Evolutionary conservation across 2,113 vertebrate genomes (phyloP), one percentile per base, ranked within the genome.

Genomic region (Amphiprion ocellaris): DNA sequence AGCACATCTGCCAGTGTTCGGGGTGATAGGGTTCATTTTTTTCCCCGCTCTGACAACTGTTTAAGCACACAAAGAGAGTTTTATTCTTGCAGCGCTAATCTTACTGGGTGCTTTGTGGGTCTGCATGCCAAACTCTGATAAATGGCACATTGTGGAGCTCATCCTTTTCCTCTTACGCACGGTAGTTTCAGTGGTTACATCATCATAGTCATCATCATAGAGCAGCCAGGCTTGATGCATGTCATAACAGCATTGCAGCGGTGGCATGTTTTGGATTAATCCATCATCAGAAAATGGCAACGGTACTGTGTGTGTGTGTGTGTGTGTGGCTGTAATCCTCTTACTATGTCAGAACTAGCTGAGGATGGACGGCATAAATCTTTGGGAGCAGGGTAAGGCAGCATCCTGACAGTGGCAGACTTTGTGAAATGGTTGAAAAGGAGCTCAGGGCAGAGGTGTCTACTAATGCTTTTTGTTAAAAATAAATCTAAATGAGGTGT

Each of bases 191-290:
- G 37, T 0, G 17, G 87, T 93, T 91, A 91, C 91, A 86, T 92
- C 92, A 92, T 81, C 71, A 23, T 53, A 69, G 73, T 89, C 82
- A 78, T 81, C 84, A 66, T 84, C 82, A 65, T 28, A 21, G 64
- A 55, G 41, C 76, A 19, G 84, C 77, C 16, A 3, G 77, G 71
- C 77, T 83, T 59, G 56, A 66, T 69, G 72, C 71, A 63, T 90
- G 89, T 90, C 86, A 81, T 89, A 87, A 86, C 81, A 61, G 75
- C 74, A 26, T 16, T 82, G 87, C 79, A 79, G 69, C 49, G 58
- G 81, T 89, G 77, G 83, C 83, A 87, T 92, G 92, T 87, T 90
- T 90, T 79, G 91, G 92, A 93, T 93, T 95, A 93, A 92, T 82
- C 89, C 67, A 50, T 89, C 90, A 87, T 91, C 90, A 87, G 89